Percentiles rank a stretch among this genome's conserved stretches.
Conservation (phyloP, 2,797 vertebrate species). For the Pipistrellus nathusii region DNA sequence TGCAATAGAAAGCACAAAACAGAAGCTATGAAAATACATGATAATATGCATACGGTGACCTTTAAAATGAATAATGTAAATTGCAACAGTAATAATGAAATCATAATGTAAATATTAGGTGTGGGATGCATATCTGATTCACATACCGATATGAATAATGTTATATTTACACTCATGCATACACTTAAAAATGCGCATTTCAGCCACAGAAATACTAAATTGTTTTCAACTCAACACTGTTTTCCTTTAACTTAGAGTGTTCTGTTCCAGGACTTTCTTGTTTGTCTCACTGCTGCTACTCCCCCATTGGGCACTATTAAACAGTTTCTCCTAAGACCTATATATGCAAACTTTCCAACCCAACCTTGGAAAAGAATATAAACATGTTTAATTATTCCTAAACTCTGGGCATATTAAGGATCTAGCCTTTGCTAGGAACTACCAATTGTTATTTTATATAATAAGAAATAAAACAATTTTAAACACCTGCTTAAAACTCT, state of each 20-base stretch:
- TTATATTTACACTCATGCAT: neutral
- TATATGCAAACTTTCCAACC: neutral
- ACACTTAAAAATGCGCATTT: neutral
- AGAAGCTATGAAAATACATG: constrained; percentile 40
- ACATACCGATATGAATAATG: constrained; percentile 5
- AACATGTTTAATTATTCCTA: neutral
- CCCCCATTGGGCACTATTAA: too few relatives aligned
- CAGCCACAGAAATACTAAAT: neutral
- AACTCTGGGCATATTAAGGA: neutral
- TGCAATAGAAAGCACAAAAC: neutral
- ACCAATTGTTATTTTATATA: neutral
- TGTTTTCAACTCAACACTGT: neutral
- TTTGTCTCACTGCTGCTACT: neutral
- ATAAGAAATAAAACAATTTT: neutral
- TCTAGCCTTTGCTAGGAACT: neutral
- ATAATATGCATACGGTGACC: neutral
- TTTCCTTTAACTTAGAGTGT: neutral
- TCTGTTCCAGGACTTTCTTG: neutral
- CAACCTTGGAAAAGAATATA: neutral
- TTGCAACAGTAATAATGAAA: constrained; percentile 41
- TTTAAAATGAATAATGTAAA: constrained; percentile 65
- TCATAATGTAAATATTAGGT: constrained; percentile 56
- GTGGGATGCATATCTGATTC: neutral
- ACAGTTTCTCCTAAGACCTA: neutral
- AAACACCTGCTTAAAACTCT: neutral